These are phyloP conservation scores for Aelia acuminata DNA, from an alignment of 2,888 invertebrate species.

Conservation along the genomic window DNA sequence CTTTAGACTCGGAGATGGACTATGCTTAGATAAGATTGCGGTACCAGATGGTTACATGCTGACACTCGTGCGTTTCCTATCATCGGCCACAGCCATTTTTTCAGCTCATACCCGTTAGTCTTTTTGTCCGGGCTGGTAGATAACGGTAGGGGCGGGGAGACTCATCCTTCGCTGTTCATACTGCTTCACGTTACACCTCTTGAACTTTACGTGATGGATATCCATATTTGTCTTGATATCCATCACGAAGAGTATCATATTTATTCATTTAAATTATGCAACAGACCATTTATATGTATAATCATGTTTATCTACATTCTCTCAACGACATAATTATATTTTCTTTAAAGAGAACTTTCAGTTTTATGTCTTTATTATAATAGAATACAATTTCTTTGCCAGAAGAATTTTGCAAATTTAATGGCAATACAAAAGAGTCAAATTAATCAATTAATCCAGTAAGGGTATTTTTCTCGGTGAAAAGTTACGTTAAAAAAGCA, in stretches of 20 bases:
- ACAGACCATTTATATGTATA: too few relatives aligned
- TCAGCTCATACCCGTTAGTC: constrained; percentile 8
- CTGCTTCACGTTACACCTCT: not conserved
- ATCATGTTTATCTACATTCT: too few relatives aligned
- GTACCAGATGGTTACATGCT: not conserved
- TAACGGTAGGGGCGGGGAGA: not conserved
- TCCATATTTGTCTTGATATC: not conserved
- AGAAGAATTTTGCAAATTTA: too few relatives aligned
- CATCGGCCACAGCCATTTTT: constrained; percentile 17
- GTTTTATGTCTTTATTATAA: too few relatives aligned
- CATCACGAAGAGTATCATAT: not conserved
- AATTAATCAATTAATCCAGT: too few relatives aligned
- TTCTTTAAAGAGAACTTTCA: too few relatives aligned
- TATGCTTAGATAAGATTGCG: not conserved
- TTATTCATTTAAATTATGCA: not conserved
- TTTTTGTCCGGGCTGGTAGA: not conserved
- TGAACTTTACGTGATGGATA: too few relatives aligned
- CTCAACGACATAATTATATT: too few relatives aligned
- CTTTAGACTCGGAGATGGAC: not conserved
- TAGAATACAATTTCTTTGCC: too few relatives aligned
- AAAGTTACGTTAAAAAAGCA: too few relatives aligned
- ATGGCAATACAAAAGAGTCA: too few relatives aligned
- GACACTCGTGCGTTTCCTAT: not conserved
- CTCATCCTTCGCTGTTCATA: not conserved
- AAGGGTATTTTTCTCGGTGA: too few relatives aligned